Percentiles rank a stretch among this genome's conserved stretches.
These are phyloP conservation scores for Sminthurinus signatus DNA, from an alignment of 1,140 invertebrate species.

Conservation along the genomic window DNA sequence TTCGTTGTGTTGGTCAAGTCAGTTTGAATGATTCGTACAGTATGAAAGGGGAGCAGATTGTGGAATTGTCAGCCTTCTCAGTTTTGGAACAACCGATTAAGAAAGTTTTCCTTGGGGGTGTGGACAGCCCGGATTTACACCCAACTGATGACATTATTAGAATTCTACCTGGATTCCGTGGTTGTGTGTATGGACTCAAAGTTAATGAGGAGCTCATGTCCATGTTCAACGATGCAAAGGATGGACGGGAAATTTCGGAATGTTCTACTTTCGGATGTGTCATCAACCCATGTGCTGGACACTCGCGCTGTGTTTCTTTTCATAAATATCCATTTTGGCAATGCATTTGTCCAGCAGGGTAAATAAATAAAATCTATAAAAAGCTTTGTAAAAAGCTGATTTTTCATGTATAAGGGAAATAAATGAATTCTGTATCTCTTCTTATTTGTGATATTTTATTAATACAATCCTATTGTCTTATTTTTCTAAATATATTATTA, in stretches of 20 bases:
- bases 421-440: too few relatives aligned
- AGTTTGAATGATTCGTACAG: slow-evolving; percentile 37
- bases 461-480: too few relatives aligned
- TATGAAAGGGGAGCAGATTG: slow-evolving; percentile 39
- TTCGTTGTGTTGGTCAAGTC: slow-evolving; percentile 25
- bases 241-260: slow-evolving; percentile 35
- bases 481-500: too few relatives aligned
- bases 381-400: too few relatives aligned
- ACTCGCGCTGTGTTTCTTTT: slow-evolving; percentile 24
- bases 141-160: slow-evolving; percentile 28
- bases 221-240: slow-evolving; percentile 34
- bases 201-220: slow-evolving; percentile 32
- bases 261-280: slow-evolving; percentile 35
- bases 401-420: too few relatives aligned
- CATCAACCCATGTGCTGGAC: slow-evolving; percentile 30
- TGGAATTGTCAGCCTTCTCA: slow-evolving; percentile 12
- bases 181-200: slow-evolving; percentile 29
- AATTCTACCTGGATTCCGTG: slow-evolving; percentile 35
- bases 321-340: slow-evolving; percentile 32
- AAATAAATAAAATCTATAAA: too few relatives aligned
- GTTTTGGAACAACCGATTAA: slow-evolving; percentile 14
- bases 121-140: slow-evolving; percentile 1
- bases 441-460: too few relatives aligned
- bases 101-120: slow-evolving; percentile 31
- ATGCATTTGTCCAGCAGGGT: slow-evolving; percentile 38